phyloP scores from a whole-genome alignment of 2,888 invertebrate species.

The Serrognathus titanus region DNA sequence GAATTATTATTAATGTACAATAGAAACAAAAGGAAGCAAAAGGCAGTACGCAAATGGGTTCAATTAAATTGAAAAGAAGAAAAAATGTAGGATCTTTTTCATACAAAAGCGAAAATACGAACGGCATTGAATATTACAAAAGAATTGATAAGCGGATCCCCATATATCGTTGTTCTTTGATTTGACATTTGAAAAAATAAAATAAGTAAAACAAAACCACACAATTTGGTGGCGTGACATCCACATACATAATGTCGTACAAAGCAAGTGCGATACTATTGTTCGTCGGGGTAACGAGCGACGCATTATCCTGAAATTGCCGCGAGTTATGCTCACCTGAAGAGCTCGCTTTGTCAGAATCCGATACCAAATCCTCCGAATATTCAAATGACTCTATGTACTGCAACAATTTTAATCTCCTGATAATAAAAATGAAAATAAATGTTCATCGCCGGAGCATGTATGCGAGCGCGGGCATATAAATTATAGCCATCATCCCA shows the following conservation, averaged over 20 bases:
- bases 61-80: too few species aligned
- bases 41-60: too few species aligned
- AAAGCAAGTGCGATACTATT: too few species aligned
- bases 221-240: slow-evolving; percentile 9
- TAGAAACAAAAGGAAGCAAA: too few species aligned
- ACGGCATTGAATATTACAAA: slow-evolving; percentile 3
- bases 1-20: too few species aligned
- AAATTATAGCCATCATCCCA: slow-evolving; percentile 51
- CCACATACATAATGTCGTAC: slow-evolving; percentile 4
- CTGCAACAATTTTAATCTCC: slow-evolving; percentile 52
- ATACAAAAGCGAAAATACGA: too few species aligned
- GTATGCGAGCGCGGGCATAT: slow-evolving; percentile 41
- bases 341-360: slow-evolving; percentile 36
- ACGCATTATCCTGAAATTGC: slow-evolving; percentile 1
- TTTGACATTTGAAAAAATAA: slow-evolving; percentile 5
- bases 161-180: slow-evolving; percentile 8
- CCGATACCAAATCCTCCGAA: slow-evolving; percentile 41
- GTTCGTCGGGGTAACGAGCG: background rate
- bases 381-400: slow-evolving; percentile 47
- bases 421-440: slow-evolving; percentile 52
- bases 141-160: slow-evolving; percentile 11
- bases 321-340: slow-evolving; percentile 31
- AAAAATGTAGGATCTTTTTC: too few species aligned
- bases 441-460: slow-evolving; percentile 49
- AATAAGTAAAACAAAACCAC: slow-evolving; percentile 7